Conservation (phyloP, 1,140 invertebrate genomes). For the Aphelinus atriplicis region DNA sequence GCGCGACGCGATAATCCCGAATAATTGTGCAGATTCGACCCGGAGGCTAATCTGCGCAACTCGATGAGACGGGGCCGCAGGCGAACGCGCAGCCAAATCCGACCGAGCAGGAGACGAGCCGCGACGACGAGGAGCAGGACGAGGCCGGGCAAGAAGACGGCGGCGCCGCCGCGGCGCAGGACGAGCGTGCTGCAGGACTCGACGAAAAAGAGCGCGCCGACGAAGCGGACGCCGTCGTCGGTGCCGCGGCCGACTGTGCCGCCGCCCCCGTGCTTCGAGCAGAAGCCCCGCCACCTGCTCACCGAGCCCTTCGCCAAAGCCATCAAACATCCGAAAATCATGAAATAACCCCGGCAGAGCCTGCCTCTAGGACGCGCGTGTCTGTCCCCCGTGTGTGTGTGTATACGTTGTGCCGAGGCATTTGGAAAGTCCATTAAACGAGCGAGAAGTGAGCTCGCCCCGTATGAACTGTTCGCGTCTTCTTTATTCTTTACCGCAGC, state of each 20-base stretch:
- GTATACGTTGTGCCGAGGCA: background rate
- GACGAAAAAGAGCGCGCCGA: background rate
- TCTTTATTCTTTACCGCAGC: too few relatives aligned
- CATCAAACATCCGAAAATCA: constrained; percentile 20
- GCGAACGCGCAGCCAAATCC: background rate
- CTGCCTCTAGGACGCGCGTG: too few relatives aligned
- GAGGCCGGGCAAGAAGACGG: background rate
- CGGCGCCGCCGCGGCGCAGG: background rate
- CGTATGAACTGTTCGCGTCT: too few relatives aligned
- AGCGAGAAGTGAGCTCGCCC: background rate
- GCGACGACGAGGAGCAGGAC: background rate
- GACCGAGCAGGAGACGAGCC: background rate
- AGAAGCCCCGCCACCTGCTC: constrained; percentile 5
- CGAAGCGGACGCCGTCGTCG: background rate
- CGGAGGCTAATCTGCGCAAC: background rate
- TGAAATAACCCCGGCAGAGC: background rate
- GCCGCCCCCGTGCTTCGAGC: constrained; percentile 1
- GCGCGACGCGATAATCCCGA: too few relatives aligned
- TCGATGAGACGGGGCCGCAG: background rate
- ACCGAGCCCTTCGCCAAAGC: constrained; percentile 17
- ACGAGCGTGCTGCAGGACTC: background rate
- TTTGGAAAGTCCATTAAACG: constrained; percentile 10
- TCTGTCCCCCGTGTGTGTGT: too few relatives aligned
- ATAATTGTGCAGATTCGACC: background rate
- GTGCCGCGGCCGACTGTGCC: constrained; percentile 27